phyloP scores from a whole-genome alignment of 23 tunicate genomes.

The Clavelina lepadiformis region DNA sequence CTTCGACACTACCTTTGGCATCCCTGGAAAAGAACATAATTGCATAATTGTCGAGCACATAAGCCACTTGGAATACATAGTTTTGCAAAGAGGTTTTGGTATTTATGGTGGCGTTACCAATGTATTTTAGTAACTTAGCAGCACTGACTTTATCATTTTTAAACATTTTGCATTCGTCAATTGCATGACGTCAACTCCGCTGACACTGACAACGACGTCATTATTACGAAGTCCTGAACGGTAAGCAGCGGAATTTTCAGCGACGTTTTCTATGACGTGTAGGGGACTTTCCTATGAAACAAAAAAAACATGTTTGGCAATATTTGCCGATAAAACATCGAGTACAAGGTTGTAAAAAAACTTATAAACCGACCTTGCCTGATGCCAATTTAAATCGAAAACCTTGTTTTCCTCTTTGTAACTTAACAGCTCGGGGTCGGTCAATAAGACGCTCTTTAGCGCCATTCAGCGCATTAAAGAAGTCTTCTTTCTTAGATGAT shows the following conservation, averaged over 20 bases:
- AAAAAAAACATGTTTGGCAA: no score
- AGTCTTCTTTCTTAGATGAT: no score
- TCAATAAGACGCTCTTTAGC: conserved; percentile 7
- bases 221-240: conserved; percentile 44
- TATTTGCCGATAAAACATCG: no score
- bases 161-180: conserved; percentile 46
- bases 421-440: conserved; percentile 29
- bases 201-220: conserved; percentile 33
- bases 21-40: no score
- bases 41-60: no score
- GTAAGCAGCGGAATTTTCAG: conserved; percentile 16
- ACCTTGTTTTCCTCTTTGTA: conserved; percentile 19
- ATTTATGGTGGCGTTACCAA: no score
- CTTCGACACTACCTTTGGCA: conserved; percentile 17
- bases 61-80: no score
- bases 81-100: no score
- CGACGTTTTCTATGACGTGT: conserved; percentile 49
- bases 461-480: neutral
- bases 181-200: conserved; percentile 32
- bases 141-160: conserved; percentile 52
- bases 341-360: neutral
- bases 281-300: conserved; percentile 33
- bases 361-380: conserved; percentile 33
- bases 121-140: no score
- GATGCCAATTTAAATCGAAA: conserved; percentile 52